A percentile compares a stretch with the other conserved stretches of the same genome.
phyloP scores from a whole-genome alignment of 2,888 invertebrate species.

The Acleris cristana region DNA sequence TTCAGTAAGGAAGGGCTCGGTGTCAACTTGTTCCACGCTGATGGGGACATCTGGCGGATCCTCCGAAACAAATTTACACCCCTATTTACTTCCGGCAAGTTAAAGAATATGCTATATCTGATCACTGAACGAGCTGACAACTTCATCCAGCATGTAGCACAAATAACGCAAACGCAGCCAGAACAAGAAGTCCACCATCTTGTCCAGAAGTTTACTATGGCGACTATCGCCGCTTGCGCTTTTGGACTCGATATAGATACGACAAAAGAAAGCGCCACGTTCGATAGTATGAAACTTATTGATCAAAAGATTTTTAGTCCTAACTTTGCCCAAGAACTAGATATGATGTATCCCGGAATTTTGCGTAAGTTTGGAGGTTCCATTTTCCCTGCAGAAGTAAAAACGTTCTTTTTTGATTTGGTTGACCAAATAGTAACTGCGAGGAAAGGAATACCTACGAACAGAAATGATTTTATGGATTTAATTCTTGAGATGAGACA shows the following conservation, averaged over 20 bases:
- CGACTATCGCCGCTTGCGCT: constrained; percentile 20
- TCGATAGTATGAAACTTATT: constrained; percentile 48
- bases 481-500: constrained; percentile 54
- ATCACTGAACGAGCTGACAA: constrained; percentile 52
- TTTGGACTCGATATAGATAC: constrained; percentile 28
- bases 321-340: constrained; percentile 49
- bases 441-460: constrained; percentile 52
- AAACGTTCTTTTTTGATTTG: constrained; percentile 50
- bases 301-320: constrained; percentile 37
- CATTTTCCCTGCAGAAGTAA: constrained; percentile 48
- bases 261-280: background rate
- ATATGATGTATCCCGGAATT: constrained; percentile 58
- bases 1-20: constrained; percentile 57
- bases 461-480: constrained; percentile 61
- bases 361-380: constrained; percentile 50
- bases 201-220: constrained; percentile 11
- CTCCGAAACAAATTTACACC: constrained; percentile 59
- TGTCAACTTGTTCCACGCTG: constrained; percentile 58
- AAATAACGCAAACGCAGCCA: constrained; percentile 36
- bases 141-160: constrained; percentile 48
- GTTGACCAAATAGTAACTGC: constrained; percentile 48
- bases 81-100: constrained; percentile 61
- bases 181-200: constrained; percentile 15
- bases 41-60: constrained; percentile 57
- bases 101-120: constrained; percentile 63